Evolutionary conservation across 2,113 vertebrate genomes (phyloP).

Genomic region (Bagarius yarrelli): DNA sequence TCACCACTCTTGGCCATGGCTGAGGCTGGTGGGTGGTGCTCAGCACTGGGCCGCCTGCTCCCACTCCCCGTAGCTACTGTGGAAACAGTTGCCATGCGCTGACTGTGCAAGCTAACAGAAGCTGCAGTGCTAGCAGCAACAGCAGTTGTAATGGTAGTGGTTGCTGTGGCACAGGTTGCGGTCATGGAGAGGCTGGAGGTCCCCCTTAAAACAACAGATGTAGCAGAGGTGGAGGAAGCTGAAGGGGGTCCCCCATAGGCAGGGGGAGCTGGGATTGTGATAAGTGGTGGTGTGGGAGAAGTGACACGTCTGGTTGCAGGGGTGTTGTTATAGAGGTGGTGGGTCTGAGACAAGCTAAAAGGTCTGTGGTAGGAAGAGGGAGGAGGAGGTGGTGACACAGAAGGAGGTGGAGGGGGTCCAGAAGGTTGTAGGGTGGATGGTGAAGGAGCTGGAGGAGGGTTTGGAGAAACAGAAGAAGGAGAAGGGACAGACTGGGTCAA

Average conservation of each 20-base stretch:
- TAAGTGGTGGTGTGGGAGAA: slow-evolving; percentile 68
- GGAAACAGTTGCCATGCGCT: slow-evolving; percentile 54
- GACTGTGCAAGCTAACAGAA: slow-evolving; percentile 60
- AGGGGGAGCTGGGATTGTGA: slow-evolving; percentile 60
- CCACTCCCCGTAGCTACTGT: slow-evolving; percentile 55
- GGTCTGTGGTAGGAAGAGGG: slow-evolving; percentile 73
- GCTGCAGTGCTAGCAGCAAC: slow-evolving; percentile 62
- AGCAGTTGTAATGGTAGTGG: slow-evolving; percentile 52
- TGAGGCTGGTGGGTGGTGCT: slow-evolving; percentile 61
- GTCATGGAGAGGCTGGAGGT: slow-evolving; percentile 55
- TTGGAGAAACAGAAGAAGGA: slow-evolving; percentile 67
- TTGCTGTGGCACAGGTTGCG: slow-evolving; percentile 45
- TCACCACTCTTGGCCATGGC: slow-evolving; percentile 68
- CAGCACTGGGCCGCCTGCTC: slow-evolving; percentile 50
- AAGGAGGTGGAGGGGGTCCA: slow-evolving; percentile 57
- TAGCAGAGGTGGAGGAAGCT: slow-evolving; percentile 52
- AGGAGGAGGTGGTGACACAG: slow-evolving; percentile 72
- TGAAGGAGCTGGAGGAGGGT: slow-evolving; percentile 62
- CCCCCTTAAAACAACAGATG: slow-evolving; percentile 58
- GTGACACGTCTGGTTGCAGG: slow-evolving; percentile 60
- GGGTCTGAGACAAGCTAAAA: slow-evolving; percentile 69
- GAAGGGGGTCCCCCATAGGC: slow-evolving; percentile 62
- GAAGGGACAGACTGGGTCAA: slow-evolving; percentile 79
- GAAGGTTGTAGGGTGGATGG: slow-evolving; percentile 61
- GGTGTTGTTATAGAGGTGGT: slow-evolving; percentile 73